phyloP scores from a whole-genome alignment of 2,888 invertebrate genomes.

The Drosophila tanythrix region DNA sequence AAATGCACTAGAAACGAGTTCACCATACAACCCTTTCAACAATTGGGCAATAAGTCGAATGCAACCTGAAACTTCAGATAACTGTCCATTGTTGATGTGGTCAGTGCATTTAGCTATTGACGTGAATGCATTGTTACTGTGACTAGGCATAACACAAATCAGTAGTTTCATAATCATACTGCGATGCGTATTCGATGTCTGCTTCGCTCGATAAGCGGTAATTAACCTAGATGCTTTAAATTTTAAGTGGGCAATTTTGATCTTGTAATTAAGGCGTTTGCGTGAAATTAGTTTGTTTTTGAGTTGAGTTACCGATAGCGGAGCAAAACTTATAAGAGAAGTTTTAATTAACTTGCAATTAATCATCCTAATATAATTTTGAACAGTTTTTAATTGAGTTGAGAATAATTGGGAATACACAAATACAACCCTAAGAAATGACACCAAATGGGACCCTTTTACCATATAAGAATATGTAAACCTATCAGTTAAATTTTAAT shows the following conservation, averaged over 20 bases:
- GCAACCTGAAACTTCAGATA: constrained; percentile 9
- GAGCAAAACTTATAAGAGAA: background rate
- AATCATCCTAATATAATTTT: background rate
- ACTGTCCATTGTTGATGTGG: constrained; percentile 5
- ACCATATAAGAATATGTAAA: background rate
- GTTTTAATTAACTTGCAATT: background rate
- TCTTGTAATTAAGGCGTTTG: background rate
- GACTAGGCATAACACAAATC: background rate
- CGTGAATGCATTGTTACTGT: background rate
- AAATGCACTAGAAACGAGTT: too few species aligned
- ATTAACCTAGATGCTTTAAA: background rate
- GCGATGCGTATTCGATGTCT: background rate
- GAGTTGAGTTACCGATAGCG: background rate
- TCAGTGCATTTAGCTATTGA: constrained; percentile 32
- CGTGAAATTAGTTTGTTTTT: background rate
- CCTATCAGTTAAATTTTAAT: background rate
- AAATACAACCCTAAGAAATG: background rate
- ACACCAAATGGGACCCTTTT: background rate
- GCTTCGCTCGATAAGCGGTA: background rate
- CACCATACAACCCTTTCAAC: background rate
- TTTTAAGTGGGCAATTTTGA: background rate
- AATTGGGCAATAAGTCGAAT: constrained; percentile 17
- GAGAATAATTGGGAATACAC: background rate
- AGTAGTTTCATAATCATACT: background rate
- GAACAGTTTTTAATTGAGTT: background rate